These are phyloP conservation scores for Drosophila neoperkinsi DNA, from an alignment of 2,888 invertebrate genomes.

Conservation along the genomic window DNA sequence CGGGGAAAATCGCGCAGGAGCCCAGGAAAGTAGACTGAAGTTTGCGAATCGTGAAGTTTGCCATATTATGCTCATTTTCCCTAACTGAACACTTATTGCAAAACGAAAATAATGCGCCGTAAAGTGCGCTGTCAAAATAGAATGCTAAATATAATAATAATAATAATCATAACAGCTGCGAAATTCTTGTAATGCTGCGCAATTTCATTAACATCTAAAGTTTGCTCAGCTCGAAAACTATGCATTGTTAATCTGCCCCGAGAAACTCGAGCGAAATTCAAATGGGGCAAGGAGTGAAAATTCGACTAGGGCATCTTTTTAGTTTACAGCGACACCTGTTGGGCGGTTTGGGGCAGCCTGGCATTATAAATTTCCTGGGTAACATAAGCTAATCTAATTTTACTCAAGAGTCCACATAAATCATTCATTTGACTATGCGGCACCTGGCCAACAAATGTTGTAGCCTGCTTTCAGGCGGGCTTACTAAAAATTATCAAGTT, in stretches of 20 bases:
- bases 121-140: slow-evolving; percentile 30
- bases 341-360: slow-evolving; percentile 1
- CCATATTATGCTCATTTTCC: slow-evolving; percentile 57
- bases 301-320: background rate
- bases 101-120: slow-evolving; percentile 45
- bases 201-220: slow-evolving; percentile 32
- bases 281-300: slow-evolving; percentile 2
- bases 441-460: slow-evolving; percentile 2
- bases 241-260: slow-evolving; percentile 31
- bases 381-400: slow-evolving; percentile 29
- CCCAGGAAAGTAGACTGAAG: slow-evolving; percentile 41
- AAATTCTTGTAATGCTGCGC: slow-evolving; percentile 24
- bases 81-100: slow-evolving; percentile 54
- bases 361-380: slow-evolving; percentile 14
- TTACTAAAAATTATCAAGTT: background rate
- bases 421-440: slow-evolving; percentile 20
- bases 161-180: slow-evolving; percentile 9
- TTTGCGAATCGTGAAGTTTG: slow-evolving; percentile 51
- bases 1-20: slow-evolving; percentile 9
- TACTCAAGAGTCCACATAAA: slow-evolving; percentile 29
- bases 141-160: slow-evolving; percentile 1
- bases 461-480: slow-evolving; percentile 35
- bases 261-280: slow-evolving; percentile 23
- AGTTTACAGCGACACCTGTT: slow-evolving; percentile 47
- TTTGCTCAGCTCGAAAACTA: slow-evolving; percentile 18